Conservation (phyloP, 2,888 invertebrate species). For the Philereme transversata region DNA sequence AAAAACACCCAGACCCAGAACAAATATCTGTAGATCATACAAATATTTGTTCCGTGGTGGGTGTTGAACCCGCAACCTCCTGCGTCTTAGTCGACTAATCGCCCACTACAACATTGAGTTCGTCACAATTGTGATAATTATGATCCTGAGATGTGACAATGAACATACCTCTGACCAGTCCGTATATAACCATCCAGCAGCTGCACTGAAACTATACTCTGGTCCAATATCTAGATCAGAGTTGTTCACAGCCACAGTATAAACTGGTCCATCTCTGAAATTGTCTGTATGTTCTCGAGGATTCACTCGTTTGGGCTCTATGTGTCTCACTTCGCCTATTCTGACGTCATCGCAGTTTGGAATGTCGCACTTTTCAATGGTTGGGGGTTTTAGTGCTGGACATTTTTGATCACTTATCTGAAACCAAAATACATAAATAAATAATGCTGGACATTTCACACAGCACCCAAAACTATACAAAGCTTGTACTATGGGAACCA, state of each 20-base stretch:
- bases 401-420: slow-evolving; percentile 76
- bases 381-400: slow-evolving; percentile 60
- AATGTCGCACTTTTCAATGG: slow-evolving; percentile 63
- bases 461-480: too few relatives aligned
- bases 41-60: too few relatives aligned
- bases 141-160: too few relatives aligned
- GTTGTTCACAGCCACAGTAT: slow-evolving; percentile 67
- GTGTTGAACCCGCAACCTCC: too few relatives aligned
- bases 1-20: too few relatives aligned
- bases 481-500: too few relatives aligned
- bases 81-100: too few relatives aligned
- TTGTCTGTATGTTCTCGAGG: slow-evolving; percentile 62
- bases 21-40: too few relatives aligned
- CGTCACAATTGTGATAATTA: too few relatives aligned
- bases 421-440: slow-evolving; percentile 21
- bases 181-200: slow-evolving; percentile 82
- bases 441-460: too few relatives aligned
- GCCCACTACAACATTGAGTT: too few relatives aligned
- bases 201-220: slow-evolving; percentile 67
- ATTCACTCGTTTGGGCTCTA: slow-evolving; percentile 52
- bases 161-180: slow-evolving; percentile 83
- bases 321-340: slow-evolving; percentile 50
- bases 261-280: slow-evolving; percentile 72
- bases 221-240: slow-evolving; percentile 67
- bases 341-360: slow-evolving; percentile 57